Percentiles rank a stretch among this genome's conserved stretches.
Evolutionary conservation across 2,113 vertebrate genomes (phyloP).

Genomic region (Podarcis raffonei): DNA sequence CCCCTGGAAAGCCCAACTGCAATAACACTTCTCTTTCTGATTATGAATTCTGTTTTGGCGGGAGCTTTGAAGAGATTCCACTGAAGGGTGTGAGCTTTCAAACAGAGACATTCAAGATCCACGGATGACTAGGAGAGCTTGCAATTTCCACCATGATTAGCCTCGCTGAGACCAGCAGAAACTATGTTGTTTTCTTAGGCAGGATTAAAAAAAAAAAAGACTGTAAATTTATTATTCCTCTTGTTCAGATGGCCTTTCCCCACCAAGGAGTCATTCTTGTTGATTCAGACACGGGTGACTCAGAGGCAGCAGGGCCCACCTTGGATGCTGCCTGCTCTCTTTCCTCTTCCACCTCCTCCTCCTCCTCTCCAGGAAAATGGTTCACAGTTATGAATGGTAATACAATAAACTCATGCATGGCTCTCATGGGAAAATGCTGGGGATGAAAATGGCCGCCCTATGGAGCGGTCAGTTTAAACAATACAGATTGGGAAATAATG

Average conservation of each 20-base stretch:
- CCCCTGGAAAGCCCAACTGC: fast-evolving
- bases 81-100: not conserved
- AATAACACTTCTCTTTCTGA: not conserved
- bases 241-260: not conserved
- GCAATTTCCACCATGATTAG: constrained; percentile 5
- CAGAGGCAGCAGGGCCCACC: not conserved
- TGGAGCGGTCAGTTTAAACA: constrained; percentile 33
- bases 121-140: fast-evolving
- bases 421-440: not conserved
- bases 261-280: not conserved
- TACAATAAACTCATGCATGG: not conserved
- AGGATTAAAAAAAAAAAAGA: not conserved
- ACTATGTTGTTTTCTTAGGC: not conserved
- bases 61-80: not conserved
- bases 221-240: not conserved
- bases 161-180: not conserved
- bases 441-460: not conserved
- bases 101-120: not conserved
- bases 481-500: constrained; percentile 34
- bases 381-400: not conserved
- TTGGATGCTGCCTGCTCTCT: fast-evolving
- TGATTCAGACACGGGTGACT: not conserved
- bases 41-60: not conserved
- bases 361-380: not conserved
- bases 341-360: not conserved